Percentiles rank a stretch among this genome's conserved stretches.
These are phyloP conservation scores for Xyrichtys novacula DNA, from an alignment of 2,797 vertebrate species.

Conservation along the genomic window DNA sequence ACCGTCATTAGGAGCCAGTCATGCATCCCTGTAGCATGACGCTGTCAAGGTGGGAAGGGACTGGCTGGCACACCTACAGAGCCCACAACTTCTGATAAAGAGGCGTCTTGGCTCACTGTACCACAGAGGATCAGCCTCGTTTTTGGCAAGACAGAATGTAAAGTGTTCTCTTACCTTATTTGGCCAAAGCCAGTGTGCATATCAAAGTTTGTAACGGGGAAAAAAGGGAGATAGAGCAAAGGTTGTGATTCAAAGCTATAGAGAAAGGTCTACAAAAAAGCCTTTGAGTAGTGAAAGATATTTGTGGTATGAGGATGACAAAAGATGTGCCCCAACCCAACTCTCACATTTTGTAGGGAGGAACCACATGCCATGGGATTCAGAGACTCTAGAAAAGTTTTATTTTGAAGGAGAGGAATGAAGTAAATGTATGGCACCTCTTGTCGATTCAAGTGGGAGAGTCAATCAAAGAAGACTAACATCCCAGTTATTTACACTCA, in stretches of 20 bases:
- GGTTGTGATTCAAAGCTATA: conserved; percentile 57
- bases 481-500: conserved; percentile 46
- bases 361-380: conserved; percentile 34
- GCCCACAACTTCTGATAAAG: conserved; percentile 66
- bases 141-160: conserved; percentile 73
- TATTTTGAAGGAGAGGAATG: conserved; percentile 14
- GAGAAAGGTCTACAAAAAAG: conserved; percentile 67
- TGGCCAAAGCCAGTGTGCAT: conserved; percentile 68
- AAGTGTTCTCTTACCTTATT: conserved; percentile 77
- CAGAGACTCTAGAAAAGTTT: conserved; percentile 27
- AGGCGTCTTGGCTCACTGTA: conserved; percentile 62
- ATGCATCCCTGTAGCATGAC: conserved; percentile 75
- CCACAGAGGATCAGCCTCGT: conserved; percentile 56
- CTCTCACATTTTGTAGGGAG: conserved; percentile 37
- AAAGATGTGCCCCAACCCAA: conserved; percentile 27
- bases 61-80: conserved; percentile 63
- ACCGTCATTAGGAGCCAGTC: conserved; percentile 78
- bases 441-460: conserved; percentile 47
- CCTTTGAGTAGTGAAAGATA: conserved; percentile 50
- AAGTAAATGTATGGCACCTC: conserved; percentile 20
- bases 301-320: conserved; percentile 58
- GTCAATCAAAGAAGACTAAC: conserved; percentile 49
- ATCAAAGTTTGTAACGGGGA: conserved; percentile 43
- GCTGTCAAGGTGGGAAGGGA: conserved; percentile 66
- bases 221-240: conserved; percentile 42